phyloP scores from a whole-genome alignment of 2,797 vertebrate genomes.

The Carcharodon carcharias region DNA sequence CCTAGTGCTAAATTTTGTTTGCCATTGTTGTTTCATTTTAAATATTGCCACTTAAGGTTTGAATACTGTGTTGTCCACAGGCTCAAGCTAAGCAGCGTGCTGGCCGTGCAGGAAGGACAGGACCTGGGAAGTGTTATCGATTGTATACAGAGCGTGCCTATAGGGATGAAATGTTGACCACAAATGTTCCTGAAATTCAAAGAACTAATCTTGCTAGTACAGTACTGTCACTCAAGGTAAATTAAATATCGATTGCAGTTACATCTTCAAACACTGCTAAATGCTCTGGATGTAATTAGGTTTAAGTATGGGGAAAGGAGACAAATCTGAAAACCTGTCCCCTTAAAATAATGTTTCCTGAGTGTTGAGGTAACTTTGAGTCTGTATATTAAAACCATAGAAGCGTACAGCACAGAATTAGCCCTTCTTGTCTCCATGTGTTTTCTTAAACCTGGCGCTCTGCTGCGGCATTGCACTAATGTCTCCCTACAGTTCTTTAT shows the following conservation, averaged over 20 bases:
- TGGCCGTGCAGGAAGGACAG: conserved; percentile 86
- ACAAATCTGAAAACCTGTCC: not conserved
- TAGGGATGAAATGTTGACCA: conserved; percentile 94
- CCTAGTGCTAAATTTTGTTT: not conserved
- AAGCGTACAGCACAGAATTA: not conserved
- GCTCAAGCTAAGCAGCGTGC: conserved; percentile 96
- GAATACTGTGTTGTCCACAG: conserved; percentile 49
- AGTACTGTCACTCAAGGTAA: conserved; percentile 90
- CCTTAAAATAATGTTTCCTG: not conserved
- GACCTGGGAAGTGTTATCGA: conserved; percentile 87
- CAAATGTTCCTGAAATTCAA: conserved; percentile 97
- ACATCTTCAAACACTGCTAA: conserved; percentile 37
- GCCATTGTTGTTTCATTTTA: not conserved
- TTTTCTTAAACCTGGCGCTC: not conserved
- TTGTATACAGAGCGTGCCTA: conserved; percentile 93
- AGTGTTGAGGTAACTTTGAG: not conserved
- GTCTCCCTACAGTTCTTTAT: not conserved
- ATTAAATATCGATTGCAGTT: conserved; percentile 23
- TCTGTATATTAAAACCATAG: not conserved
- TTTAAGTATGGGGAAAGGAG: not conserved
- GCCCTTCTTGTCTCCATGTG: not conserved
- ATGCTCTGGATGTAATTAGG: not conserved
- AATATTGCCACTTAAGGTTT: not conserved
- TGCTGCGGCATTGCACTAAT: not conserved
- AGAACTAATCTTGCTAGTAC: conserved; percentile 95